phyloP scores from a whole-genome alignment of 2,113 vertebrate species.

The Catharus fuscescens region DNA sequence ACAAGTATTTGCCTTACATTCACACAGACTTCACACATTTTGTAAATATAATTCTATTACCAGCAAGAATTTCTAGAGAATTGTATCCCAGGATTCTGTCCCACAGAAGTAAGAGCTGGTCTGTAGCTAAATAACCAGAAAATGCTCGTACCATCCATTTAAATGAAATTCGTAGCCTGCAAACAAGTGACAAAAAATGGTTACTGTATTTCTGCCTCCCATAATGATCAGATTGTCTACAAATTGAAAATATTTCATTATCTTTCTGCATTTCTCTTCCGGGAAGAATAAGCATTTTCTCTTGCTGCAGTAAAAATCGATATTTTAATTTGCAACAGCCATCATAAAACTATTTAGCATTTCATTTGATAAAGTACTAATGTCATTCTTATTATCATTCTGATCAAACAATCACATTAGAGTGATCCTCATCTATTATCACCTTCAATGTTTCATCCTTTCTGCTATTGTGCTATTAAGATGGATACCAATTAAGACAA shows the following conservation, averaged over 20 bases:
- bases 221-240: not conserved
- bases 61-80: constrained; percentile 92
- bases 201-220: not conserved
- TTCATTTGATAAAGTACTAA: not conserved
- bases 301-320: not conserved
- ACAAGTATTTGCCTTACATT: not conserved
- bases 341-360: not conserved
- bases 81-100: constrained; percentile 95
- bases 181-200: constrained; percentile 9
- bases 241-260: not conserved
- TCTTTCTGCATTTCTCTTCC: not conserved
- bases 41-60: constrained; percentile 73
- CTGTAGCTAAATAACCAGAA: constrained; percentile 96
- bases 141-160: constrained; percentile 99
- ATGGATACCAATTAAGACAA: not conserved
- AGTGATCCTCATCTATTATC: not conserved
- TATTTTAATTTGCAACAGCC: not conserved
- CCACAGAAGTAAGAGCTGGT: constrained; percentile 96
- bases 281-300: not conserved
- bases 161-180: constrained; percentile 93
- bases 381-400: not conserved
- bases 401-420: not conserved
- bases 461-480: not conserved
- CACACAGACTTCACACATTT: not conserved
- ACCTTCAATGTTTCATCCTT: not conserved